phyloP scores from a whole-genome alignment of 1,140 invertebrate species.

The Caenorhabditis briggsae region DNA sequence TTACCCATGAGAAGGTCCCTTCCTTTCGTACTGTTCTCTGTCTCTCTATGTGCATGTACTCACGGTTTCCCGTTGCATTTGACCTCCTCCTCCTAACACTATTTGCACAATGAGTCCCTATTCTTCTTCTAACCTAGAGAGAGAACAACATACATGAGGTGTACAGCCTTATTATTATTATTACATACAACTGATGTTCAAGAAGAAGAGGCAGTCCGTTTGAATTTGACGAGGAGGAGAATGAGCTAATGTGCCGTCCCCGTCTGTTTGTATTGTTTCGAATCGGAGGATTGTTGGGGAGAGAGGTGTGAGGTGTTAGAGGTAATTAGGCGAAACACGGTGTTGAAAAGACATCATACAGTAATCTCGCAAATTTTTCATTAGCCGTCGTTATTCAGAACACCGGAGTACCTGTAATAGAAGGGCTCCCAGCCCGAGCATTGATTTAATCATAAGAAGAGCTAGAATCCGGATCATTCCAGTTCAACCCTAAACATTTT shows the following conservation, averaged over 20 bases:
- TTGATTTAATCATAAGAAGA: too few relatives aligned
- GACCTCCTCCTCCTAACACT: constrained; percentile 3
- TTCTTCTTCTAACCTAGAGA: not conserved
- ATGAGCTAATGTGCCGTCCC: constrained; percentile 34
- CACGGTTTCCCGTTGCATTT: not conserved
- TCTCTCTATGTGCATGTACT: constrained; percentile 29
- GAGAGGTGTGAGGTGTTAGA: not conserved
- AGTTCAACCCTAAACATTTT: too few relatives aligned
- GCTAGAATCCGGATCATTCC: too few relatives aligned
- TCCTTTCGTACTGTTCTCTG: not conserved
- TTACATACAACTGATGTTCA: not conserved
- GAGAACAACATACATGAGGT: constrained; percentile 27
- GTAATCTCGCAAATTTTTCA: too few relatives aligned
- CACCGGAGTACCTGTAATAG: too few relatives aligned
- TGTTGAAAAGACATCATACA: too few relatives aligned
- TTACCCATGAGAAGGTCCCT: constrained; percentile 3
- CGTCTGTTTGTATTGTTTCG: constrained; percentile 6
- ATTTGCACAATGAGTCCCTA: constrained; percentile 26
- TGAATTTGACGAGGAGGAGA: constrained; percentile 14
- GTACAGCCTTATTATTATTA: constrained; percentile 42
- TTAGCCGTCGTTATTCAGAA: too few relatives aligned
- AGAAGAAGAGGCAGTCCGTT: not conserved
- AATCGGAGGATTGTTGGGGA: not conserved
- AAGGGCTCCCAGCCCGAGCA: too few relatives aligned
- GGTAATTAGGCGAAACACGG: not conserved